Conservation (phyloP, 1,140 invertebrate species). For the Drosophila hydei region DNA sequence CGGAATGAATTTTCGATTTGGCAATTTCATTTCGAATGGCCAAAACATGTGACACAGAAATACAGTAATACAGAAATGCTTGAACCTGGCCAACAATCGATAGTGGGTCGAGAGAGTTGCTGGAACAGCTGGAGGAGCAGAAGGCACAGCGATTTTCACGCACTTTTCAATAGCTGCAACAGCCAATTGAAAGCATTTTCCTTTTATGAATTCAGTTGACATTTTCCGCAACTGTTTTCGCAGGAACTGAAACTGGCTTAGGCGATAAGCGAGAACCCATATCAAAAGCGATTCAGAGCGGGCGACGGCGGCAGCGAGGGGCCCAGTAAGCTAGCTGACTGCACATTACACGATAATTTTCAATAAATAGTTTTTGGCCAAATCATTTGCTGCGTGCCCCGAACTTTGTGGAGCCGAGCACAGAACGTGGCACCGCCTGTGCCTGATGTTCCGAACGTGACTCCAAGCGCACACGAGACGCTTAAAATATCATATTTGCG, state of each 20-base stretch:
- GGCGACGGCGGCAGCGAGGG: neutral
- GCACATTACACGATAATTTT: conserved; percentile 73
- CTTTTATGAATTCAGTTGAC: conserved; percentile 58
- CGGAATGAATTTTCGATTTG: neutral
- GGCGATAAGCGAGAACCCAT: conserved; percentile 22
- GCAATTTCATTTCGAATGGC: conserved; percentile 13
- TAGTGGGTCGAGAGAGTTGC: neutral
- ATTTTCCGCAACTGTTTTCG: conserved; percentile 43
- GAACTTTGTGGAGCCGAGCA: conserved; percentile 47
- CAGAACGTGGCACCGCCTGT: conserved; percentile 65
- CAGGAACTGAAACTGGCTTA: conserved; percentile 29
- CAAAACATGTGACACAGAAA: conserved; percentile 7
- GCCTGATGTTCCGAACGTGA: conserved; percentile 74
- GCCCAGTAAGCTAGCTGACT: conserved; percentile 4
- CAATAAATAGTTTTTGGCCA: conserved; percentile 75
- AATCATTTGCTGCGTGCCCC: conserved; percentile 66
- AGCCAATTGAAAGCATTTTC: conserved; percentile 53
- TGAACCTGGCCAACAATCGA: conserved; percentile 5
- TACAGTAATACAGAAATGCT: neutral
- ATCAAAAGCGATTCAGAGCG: neutral
- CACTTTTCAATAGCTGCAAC: conserved; percentile 25
- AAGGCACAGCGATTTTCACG: conserved; percentile 14
- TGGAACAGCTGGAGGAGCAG: neutral
- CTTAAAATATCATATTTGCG: conserved; percentile 37
- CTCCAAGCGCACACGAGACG: conserved; percentile 48